These are phyloP conservation scores for Cheilinus undulatus DNA, from an alignment of 2,113 vertebrate species.

Conservation along the genomic window DNA sequence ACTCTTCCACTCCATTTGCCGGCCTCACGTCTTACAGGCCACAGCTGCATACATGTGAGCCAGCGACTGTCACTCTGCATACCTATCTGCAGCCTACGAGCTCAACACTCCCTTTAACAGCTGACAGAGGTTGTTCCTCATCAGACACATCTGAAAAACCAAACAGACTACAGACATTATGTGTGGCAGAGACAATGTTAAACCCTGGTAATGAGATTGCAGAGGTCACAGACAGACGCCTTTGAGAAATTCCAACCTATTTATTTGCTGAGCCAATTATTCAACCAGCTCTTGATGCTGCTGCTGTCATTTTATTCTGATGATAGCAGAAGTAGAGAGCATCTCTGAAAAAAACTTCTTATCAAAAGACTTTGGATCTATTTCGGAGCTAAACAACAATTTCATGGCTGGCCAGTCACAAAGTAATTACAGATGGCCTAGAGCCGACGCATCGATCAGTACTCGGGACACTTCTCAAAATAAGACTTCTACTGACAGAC, in stretches of 20 bases:
- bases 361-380: conserved; percentile 57
- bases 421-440: conserved; percentile 69
- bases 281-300: conserved; percentile 2
- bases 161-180: conserved; percentile 1
- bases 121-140: conserved; percentile 52
- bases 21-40: conserved; percentile 44
- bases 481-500: conserved; percentile 59
- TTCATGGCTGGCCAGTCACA: conserved; percentile 70
- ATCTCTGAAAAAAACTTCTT: conserved; percentile 34
- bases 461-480: conserved; percentile 46
- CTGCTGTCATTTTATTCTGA: conserved; percentile 14
- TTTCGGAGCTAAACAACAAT: conserved; percentile 76
- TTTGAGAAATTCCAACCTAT: conserved; percentile 8
- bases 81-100: conserved; percentile 40
- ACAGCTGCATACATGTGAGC: conserved; percentile 54
- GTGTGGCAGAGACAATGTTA: conserved; percentile 10
- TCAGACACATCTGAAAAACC: not conserved
- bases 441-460: conserved; percentile 63
- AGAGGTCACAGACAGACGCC: conserved; percentile 18
- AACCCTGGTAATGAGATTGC: conserved; percentile 17
- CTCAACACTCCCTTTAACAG: conserved; percentile 48
- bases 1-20: conserved; percentile 78
- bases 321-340: conserved; percentile 29
- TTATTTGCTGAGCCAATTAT: conserved; percentile 22
- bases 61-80: conserved; percentile 61